Evolutionary conservation across 1,140 invertebrate genomes (phyloP).

Genomic region (Mesaphorura yosii): DNA sequence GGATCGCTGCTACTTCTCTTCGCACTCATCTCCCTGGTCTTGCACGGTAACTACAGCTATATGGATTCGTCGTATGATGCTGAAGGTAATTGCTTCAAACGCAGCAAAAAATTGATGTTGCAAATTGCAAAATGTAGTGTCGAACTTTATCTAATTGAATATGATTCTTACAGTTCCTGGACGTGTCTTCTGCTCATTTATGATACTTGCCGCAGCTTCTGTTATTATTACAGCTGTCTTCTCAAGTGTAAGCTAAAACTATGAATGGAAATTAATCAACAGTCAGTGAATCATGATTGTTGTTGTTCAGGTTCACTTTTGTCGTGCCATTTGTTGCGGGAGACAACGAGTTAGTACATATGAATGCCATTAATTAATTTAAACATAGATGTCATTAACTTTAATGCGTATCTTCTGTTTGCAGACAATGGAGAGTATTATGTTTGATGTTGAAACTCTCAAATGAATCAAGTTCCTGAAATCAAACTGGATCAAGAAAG

Average conservation of each 20-base stretch:
- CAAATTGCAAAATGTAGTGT: too few relatives aligned
- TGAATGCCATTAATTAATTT: neutral
- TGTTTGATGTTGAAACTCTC: conserved; percentile 9
- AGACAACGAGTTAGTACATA: neutral
- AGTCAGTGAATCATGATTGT: too few relatives aligned
- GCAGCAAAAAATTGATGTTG: too few relatives aligned
- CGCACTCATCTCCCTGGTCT: conserved; percentile 11
- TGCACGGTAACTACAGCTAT: conserved; percentile 5
- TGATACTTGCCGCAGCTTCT: neutral
- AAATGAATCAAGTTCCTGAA: neutral
- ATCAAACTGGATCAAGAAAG: neutral
- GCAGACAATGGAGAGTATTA: conserved; percentile 3
- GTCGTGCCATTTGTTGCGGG: conserved; percentile 5
- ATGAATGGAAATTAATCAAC: too few relatives aligned
- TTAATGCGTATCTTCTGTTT: conserved; percentile 4
- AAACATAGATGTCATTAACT: neutral
- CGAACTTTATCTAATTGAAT: neutral
- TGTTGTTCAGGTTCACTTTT: too few relatives aligned
- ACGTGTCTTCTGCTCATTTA: conserved; percentile 10
- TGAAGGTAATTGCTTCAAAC: conserved; percentile 6
- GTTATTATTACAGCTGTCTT: conserved; percentile 5
- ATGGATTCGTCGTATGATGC: neutral
- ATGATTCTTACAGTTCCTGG: conserved; percentile 8
- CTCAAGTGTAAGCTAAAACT: neutral
- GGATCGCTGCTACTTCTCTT: neutral